These are phyloP conservation scores for Thinocorus orbignyianus DNA, from an alignment of 2,113 vertebrate species.

Conservation along the genomic window DNA sequence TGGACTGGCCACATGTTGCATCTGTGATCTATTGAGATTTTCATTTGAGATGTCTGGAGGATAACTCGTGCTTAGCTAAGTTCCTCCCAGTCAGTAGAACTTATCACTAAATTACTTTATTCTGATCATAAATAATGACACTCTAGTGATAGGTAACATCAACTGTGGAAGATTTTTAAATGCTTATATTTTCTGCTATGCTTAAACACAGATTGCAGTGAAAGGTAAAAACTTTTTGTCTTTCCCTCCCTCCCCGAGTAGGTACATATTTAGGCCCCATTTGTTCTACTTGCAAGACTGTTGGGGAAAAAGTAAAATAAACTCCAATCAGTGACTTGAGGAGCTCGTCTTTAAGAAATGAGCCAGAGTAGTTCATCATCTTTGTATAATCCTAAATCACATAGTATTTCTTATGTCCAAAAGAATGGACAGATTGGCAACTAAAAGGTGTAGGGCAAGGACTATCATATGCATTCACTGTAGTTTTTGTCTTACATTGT, in stretches of 20 bases:
- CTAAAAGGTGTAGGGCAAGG: neutral
- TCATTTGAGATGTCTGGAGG: neutral
- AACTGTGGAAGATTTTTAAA: neutral
- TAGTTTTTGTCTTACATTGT: neutral
- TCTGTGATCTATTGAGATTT: neutral
- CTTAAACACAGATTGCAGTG: neutral
- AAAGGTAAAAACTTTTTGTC: neutral
- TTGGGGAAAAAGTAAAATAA: neutral
- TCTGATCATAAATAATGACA: neutral
- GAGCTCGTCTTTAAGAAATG: neutral
- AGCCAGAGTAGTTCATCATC: neutral
- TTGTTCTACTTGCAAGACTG: neutral
- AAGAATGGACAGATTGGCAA: neutral
- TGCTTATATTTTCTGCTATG: neutral
- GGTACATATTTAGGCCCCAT: neutral
- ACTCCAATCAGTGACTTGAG: neutral
- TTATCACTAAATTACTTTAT: no score
- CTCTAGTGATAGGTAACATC: neutral
- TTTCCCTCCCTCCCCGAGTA: neutral
- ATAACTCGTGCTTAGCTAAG: neutral
- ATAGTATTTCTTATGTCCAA: neutral
- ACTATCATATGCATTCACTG: neutral
- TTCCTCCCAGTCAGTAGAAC: neutral
- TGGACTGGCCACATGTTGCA: neutral
- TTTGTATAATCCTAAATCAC: neutral